Evolutionary conservation across 2,113 vertebrate genomes (phyloP).

Genomic region (Apteryx mantelli): DNA sequence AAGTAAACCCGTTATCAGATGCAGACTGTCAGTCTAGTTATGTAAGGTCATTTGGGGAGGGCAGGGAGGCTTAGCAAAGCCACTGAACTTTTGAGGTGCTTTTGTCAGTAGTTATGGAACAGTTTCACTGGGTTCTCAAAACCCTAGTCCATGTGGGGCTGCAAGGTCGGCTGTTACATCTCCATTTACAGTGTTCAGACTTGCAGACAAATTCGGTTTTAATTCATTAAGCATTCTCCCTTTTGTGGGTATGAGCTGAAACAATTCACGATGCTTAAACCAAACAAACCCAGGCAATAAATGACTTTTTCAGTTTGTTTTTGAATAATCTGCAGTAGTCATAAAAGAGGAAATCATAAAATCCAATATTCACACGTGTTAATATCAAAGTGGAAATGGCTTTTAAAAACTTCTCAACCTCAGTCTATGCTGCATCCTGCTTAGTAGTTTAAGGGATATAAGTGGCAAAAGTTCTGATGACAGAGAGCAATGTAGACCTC

Average conservation of each 20-base stretch:
- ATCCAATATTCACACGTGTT: not conserved
- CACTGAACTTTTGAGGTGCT: not conserved
- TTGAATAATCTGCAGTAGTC: constrained; percentile 24
- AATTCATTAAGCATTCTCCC: not conserved
- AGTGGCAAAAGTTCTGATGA: not conserved
- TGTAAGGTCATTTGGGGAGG: not conserved
- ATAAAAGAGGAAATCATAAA: constrained; percentile 53
- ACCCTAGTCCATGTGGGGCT: not conserved
- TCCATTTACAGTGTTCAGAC: not conserved
- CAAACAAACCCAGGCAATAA: constrained; percentile 19
- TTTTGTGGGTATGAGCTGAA: not conserved
- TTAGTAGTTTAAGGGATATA: not conserved
- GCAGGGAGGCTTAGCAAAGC: not conserved
- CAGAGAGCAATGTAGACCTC: not conserved
- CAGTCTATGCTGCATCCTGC: not conserved
- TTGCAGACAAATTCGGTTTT: not conserved
- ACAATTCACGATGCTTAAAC: not conserved
- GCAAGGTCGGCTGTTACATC: not conserved
- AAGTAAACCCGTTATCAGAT: not conserved
- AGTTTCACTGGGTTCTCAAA: not conserved
- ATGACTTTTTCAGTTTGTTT: constrained; percentile 5
- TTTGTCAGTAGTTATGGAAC: not conserved
- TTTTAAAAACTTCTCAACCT: not conserved
- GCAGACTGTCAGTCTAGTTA: not conserved
- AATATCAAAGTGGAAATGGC: constrained; percentile 31